Evolutionary conservation across 2,113 vertebrate genomes (phyloP).

Genomic region (Peromyscus polionotus): DNA sequence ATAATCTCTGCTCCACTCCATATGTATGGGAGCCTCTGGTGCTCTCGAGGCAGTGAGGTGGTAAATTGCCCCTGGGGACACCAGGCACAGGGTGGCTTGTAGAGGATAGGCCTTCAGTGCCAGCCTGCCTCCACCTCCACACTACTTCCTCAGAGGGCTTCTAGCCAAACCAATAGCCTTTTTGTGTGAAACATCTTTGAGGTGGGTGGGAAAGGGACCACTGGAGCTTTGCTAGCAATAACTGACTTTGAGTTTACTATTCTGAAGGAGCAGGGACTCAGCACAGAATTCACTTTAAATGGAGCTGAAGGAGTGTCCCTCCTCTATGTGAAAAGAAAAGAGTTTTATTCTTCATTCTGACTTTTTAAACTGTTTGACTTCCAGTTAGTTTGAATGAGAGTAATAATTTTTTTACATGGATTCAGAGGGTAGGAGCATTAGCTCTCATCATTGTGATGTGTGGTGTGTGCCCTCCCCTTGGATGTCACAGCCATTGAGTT

Average conservation of each 20-base stretch:
- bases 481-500: constrained; percentile 41
- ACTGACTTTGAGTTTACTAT: constrained; percentile 55
- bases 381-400: constrained; percentile 42
- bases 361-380: constrained; percentile 35
- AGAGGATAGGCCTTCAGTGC: neutral
- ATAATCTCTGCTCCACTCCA: neutral
- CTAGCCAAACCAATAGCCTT: constrained; percentile 42
- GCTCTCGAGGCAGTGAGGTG: neutral
- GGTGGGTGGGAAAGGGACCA: constrained; percentile 5
- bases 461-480: neutral
- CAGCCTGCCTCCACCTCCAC: neutral
- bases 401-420: constrained; percentile 26
- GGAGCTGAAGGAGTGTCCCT: constrained; percentile 65
- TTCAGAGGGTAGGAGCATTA: neutral
- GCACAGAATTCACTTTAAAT: constrained; percentile 74
- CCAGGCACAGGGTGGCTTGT: neutral
- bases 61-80: neutral
- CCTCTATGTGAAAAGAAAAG: constrained; percentile 27
- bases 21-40: neutral
- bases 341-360: constrained; percentile 44
- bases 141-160: constrained; percentile 26
- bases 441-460: neutral
- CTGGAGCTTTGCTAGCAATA: constrained; percentile 75
- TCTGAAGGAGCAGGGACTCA: constrained; percentile 69
- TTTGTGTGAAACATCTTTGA: neutral